phyloP scores from a whole-genome alignment of 2,888 invertebrate genomes.

The Zygaena filipendulae region DNA sequence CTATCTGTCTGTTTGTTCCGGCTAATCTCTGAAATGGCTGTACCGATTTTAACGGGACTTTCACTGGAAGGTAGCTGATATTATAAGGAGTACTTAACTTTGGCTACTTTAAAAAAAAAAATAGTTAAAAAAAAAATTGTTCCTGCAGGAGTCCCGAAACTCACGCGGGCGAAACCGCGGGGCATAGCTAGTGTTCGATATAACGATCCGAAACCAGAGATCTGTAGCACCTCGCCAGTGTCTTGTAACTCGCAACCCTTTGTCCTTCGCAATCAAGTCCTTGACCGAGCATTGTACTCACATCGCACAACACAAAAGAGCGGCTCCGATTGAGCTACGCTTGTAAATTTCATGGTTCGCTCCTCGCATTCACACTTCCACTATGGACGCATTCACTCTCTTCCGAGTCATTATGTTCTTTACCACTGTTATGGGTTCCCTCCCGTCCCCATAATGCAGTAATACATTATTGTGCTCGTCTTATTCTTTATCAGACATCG shows the following conservation, averaged over 20 bases:
- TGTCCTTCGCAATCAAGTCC: slow-evolving; percentile 54
- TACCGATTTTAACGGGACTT: no score
- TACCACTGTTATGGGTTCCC: slow-evolving; percentile 49
- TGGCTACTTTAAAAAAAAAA: no score
- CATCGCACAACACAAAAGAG: slow-evolving; percentile 48
- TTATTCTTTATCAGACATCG: slow-evolving; percentile 33
- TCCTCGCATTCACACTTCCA: slow-evolving; percentile 51
- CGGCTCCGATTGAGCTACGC: slow-evolving; percentile 53
- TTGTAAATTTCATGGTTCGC: slow-evolving; percentile 62
- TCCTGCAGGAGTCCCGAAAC: no score
- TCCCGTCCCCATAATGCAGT: slow-evolving; percentile 40
- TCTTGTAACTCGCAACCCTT: slow-evolving; percentile 34
- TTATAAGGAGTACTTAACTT: no score
- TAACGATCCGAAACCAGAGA: no score
- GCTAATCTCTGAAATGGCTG: no score
- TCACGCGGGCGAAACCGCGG: no score
- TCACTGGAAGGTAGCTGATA: no score
- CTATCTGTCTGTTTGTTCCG: no score
- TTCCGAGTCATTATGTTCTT: slow-evolving; percentile 65
- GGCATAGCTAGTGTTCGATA: no score
- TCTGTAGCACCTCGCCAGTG: slow-evolving; percentile 21
- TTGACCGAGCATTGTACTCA: slow-evolving; percentile 53
- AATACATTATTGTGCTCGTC: slow-evolving; percentile 46
- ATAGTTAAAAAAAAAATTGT: no score
- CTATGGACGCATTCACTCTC: slow-evolving; percentile 56